phyloP scores from a whole-genome alignment of 1,140 invertebrate species.

The Varroa destructor region DNA sequence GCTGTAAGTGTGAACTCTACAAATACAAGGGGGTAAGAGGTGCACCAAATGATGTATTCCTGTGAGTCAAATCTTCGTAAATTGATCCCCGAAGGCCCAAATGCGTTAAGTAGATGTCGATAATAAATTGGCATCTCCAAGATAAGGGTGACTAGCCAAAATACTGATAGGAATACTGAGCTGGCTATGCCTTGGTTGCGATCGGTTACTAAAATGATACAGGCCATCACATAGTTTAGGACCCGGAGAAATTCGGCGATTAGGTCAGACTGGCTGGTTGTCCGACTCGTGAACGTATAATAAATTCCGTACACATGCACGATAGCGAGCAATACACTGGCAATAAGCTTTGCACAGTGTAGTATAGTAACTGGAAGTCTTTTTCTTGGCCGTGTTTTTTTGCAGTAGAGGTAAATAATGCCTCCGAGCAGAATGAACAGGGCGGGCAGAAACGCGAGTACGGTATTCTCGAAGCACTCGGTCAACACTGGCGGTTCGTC shows the following conservation, averaged over 20 bases:
- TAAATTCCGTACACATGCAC: neutral
- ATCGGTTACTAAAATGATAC: neutral
- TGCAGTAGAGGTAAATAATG: neutral
- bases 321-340: neutral
- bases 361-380: neutral
- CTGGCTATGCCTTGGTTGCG: conserved; percentile 3
- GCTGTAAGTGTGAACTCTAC: conserved; percentile 1
- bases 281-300: neutral
- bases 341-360: neutral
- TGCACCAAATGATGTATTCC: neutral
- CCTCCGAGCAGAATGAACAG: conserved; percentile 6
- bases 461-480: conserved; percentile 22
- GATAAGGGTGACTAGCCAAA: neutral
- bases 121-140: conserved; percentile 11
- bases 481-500: conserved; percentile 14
- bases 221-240: neutral
- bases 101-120: neutral
- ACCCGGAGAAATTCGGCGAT: neutral
- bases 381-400: conserved; percentile 9
- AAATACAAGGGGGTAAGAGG: neutral
- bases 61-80: neutral
- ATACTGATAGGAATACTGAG: neutral
- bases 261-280: neutral
- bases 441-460: neutral
- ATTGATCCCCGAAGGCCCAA: neutral